Percentiles rank a stretch among this genome's conserved stretches.
Evolutionary conservation across 2,888 invertebrate species (phyloP).

Genomic region (Hemicrepidius hirtus): DNA sequence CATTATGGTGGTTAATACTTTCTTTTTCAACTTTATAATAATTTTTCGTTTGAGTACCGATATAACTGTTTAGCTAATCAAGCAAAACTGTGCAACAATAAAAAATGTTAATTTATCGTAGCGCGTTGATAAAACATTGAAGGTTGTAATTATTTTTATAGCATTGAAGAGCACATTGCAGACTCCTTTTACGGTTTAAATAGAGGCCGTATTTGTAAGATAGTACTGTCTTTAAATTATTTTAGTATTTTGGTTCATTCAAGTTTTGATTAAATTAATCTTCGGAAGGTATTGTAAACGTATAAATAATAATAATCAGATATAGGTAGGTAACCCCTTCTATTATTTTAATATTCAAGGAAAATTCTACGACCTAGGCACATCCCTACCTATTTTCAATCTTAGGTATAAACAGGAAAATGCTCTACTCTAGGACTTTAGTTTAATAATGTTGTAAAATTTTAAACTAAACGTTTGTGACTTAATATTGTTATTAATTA

Average conservation of each 20-base stretch:
- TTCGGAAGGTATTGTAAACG: no score
- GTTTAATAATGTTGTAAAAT: no score
- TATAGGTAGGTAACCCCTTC: neutral
- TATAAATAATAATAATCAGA: no score
- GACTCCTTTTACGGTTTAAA: neutral
- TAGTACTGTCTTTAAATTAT: neutral
- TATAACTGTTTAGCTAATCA: slow-evolving; percentile 1
- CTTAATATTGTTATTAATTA: no score
- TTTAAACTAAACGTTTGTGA: no score
- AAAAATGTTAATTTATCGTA: slow-evolving; percentile 11
- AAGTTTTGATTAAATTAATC: no score
- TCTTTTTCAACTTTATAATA: no score
- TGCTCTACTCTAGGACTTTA: no score
- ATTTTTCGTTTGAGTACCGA: neutral
- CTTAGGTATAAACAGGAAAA: no score
- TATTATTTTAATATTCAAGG: slow-evolving; percentile 10
- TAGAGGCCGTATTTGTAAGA: neutral
- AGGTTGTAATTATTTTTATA: slow-evolving; percentile 1
- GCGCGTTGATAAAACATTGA: slow-evolving; percentile 1
- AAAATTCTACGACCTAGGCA: slow-evolving; percentile 10
- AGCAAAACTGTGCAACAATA: neutral
- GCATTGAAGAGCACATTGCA: neutral
- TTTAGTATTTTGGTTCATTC: neutral
- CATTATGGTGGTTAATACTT: no score
- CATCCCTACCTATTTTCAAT: neutral